A percentile compares a stretch with the other conserved stretches of the same genome.
phyloP scores from a whole-genome alignment of 2,113 vertebrate species.

The Xiphias gladius region DNA sequence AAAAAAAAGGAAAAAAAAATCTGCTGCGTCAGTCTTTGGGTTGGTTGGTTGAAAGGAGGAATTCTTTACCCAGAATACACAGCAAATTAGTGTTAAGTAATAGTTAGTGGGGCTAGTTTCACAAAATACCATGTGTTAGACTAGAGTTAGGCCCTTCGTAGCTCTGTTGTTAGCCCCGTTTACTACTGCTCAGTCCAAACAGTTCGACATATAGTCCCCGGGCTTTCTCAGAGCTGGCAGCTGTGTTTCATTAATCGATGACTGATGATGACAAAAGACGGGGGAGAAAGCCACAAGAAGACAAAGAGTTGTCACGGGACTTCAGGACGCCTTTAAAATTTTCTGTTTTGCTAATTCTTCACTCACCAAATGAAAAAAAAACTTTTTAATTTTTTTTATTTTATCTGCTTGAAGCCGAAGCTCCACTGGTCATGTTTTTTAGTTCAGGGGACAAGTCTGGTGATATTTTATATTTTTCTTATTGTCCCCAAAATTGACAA shows the following conservation, averaged over 20 bases:
- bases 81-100: background rate
- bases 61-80: conserved; percentile 1
- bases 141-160: background rate
- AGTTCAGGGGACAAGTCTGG: background rate
- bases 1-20: background rate
- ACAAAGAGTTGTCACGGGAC: background rate
- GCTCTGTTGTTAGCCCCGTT: background rate
- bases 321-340: too few species aligned
- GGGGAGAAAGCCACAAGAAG: background rate
- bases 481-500: background rate
- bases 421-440: too few species aligned
- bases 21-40: background rate
- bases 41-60: background rate
- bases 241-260: conserved; percentile 10
- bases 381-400: too few species aligned
- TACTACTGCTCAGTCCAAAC: background rate
- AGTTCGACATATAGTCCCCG: background rate
- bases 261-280: background rate
- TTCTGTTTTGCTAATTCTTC: background rate
- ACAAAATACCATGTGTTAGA: background rate
- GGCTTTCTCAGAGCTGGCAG: background rate
- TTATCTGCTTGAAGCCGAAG: too few species aligned
- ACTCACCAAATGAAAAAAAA: too few species aligned
- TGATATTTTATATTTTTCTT: background rate
- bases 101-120: background rate